A percentile compares a stretch with the other conserved stretches of the same genome.
Conservation (phyloP, 2,797 vertebrate genomes). For the Spinus pinus region DNA sequence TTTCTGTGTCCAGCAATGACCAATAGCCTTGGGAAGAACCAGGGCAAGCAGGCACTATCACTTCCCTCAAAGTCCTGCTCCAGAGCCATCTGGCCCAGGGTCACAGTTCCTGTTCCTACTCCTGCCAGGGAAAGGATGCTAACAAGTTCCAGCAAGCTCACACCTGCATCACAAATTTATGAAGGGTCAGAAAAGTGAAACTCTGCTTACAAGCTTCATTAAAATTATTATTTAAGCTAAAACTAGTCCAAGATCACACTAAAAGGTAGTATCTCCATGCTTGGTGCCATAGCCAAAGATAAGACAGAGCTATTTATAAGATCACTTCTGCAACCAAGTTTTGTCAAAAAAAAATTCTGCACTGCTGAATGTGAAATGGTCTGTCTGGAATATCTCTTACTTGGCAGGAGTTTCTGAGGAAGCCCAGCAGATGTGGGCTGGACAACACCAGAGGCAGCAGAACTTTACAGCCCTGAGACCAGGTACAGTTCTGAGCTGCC, state of each 20-base stretch:
- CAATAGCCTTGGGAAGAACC: background rate
- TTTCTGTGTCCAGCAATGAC: background rate
- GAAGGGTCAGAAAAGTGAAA: background rate
- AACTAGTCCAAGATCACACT: background rate
- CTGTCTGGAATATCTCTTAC: background rate
- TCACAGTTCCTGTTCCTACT: background rate
- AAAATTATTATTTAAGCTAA: background rate
- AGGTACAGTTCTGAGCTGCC: background rate
- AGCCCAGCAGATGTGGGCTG: rapidly evolving
- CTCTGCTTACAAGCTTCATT: background rate
- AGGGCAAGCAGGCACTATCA: background rate
- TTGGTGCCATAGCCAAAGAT: background rate
- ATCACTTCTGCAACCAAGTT: background rate
- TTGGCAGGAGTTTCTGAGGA: background rate
- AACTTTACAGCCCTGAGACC: background rate
- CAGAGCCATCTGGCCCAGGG: background rate
- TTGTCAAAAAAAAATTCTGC: background rate
- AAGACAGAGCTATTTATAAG: background rate
- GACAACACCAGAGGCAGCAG: background rate
- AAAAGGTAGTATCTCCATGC: background rate
- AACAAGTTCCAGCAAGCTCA: background rate
- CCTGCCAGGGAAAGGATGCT: background rate
- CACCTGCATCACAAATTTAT: background rate
- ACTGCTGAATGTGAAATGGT: background rate
- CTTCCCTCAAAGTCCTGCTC: background rate